These are phyloP conservation scores for Cynopterus brachyotis DNA, from an alignment of 2,113 vertebrate genomes.

Conservation along the genomic window DNA sequence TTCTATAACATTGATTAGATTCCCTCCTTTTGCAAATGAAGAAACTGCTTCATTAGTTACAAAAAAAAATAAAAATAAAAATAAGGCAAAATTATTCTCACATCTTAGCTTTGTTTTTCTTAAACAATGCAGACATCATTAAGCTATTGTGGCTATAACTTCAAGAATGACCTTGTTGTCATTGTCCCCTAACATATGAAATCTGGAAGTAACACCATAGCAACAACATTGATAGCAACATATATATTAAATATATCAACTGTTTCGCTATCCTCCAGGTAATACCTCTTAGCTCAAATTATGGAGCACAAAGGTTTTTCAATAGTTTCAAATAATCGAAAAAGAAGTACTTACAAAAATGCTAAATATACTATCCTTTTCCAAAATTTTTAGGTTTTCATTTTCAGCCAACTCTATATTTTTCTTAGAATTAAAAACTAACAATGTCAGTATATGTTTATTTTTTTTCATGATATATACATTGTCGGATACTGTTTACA, in stretches of 20 bases:
- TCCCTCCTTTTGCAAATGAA: background rate
- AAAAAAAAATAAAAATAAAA: background rate
- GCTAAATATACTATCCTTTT: background rate
- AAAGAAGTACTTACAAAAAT: background rate
- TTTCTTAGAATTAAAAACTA: background rate
- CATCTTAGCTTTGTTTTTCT: background rate
- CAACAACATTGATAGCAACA: background rate
- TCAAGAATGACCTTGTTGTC: background rate
- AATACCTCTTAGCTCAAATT: background rate
- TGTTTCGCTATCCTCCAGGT: background rate
- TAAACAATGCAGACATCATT: background rate
- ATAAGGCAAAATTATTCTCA: background rate
- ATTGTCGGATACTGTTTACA: background rate
- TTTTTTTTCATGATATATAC: background rate
- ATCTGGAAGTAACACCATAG: background rate
- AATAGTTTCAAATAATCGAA: background rate
- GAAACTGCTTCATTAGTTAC: background rate
- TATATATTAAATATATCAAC: background rate
- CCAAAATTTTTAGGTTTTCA: background rate
- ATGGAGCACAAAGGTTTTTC: background rate
- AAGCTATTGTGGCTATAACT: background rate
- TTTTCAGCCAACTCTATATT: background rate
- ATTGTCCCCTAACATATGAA: background rate
- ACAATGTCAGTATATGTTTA: background rate
- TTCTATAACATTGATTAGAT: background rate